These are phyloP conservation scores for Macquaria australasica DNA, from an alignment of 2,113 vertebrate species.

Conservation along the genomic window DNA sequence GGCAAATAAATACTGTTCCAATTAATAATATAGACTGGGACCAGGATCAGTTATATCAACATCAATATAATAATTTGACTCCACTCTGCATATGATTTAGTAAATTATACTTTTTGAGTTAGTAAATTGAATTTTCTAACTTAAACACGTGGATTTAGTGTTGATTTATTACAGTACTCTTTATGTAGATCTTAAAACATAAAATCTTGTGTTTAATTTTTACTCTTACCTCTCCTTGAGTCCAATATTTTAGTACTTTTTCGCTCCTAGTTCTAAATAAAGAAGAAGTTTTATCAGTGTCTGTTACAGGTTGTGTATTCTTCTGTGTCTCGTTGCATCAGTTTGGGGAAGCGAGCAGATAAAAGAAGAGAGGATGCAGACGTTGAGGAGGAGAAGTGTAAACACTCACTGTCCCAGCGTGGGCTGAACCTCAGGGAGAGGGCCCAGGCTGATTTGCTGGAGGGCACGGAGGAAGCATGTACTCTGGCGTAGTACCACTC, in stretches of 20 bases:
- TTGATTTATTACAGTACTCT: background rate
- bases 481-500: constrained; percentile 87
- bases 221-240: background rate
- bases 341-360: background rate
- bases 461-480: constrained; percentile 37
- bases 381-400: background rate
- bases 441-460: constrained; percentile 76
- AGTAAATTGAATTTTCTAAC: background rate
- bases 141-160: background rate
- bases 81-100: background rate
- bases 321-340: background rate
- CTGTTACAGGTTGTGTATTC: background rate
- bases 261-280: background rate
- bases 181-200: background rate
- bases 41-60: too few species aligned
- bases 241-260: background rate
- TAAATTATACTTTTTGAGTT: background rate
- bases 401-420: constrained; percentile 82
- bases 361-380: background rate
- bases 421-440: constrained; percentile 82
- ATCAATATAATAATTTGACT: background rate
- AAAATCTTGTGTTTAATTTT: background rate
- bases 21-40: background rate
- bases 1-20: background rate
- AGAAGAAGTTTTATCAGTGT: background rate